Base-by-base conservation (phyloP, 1,140 invertebrate species). In the Cherax quadricarinatus region DNA sequence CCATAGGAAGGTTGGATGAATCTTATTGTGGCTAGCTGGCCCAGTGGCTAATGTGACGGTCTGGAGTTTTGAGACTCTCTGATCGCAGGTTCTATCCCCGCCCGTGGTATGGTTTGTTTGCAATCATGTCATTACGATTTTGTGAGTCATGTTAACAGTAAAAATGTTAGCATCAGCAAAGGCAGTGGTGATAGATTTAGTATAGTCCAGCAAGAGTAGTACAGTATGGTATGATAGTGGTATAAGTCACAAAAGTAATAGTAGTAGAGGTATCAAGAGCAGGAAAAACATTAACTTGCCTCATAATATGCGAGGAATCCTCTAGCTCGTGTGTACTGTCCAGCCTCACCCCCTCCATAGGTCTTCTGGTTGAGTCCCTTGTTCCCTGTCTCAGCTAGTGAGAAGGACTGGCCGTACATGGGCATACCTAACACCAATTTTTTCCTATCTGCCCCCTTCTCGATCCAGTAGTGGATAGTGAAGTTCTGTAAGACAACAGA, bases 301-400 rank as follows among this genome's bases (percentile, higher is more conserved):
- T 98, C 98, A 94, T 98, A 98, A 94, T 97, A 99, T 1, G 98
- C 96, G 48, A 98, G 96, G 94, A 98, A 97, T 81, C 98, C 98
- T 94, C 96, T 95, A 4, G 97, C 97, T 88, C 97, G 95, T 0
- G 98, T 98, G 93, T 97, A 97, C 78, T 97, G 96, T 14, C 98
- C 98, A 9, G 97, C 96, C 94, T 95, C 95, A 0, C 96, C 96
- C 12, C 95, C 95, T 3, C 96, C 96, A 60, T 95, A 95, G 12
- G 96, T 96, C 3, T 96, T 95, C 0, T 96, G 95, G 92, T 96
- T 96, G 0, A 97, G 94, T 7, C 95, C 96, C 84, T 95, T 94
- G 4, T 95, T 93, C 9, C 73, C 93, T 16, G 94, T 24, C 89
- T 96, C 94, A 3, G 96, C 96, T 57, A 96, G 94, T n/a, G 95